Evolutionary conservation across 2,113 vertebrate genomes (phyloP).

Genomic region (Girardinichthys multiradiatus): DNA sequence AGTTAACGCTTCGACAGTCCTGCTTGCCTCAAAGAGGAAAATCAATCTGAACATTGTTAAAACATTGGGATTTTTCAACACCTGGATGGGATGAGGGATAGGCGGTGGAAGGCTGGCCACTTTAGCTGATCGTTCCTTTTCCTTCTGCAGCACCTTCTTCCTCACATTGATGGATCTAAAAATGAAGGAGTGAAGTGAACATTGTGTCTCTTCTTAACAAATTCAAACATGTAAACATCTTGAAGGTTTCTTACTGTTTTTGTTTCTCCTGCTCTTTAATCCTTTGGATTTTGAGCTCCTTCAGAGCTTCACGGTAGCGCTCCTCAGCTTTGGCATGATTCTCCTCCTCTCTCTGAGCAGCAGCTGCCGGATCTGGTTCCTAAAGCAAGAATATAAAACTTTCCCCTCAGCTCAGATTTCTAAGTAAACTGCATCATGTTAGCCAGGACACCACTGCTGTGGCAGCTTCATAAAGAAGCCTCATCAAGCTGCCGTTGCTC

Average conservation of each 20-base stretch:
- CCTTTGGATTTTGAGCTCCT: slow-evolving; percentile 84
- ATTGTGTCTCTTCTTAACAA: background rate
- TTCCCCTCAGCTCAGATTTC: background rate
- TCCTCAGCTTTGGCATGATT: slow-evolving; percentile 84
- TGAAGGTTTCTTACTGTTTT: slow-evolving; percentile 74
- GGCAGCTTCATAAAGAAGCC: background rate
- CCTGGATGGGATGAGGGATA: slow-evolving; percentile 83
- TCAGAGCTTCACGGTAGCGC: slow-evolving; percentile 87
- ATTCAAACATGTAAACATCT: background rate
- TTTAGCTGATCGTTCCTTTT: slow-evolving; percentile 88
- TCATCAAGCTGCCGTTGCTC: slow-evolving; percentile 63
- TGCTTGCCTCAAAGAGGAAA: background rate
- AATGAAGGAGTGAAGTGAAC: background rate
- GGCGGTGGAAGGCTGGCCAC: slow-evolving; percentile 87
- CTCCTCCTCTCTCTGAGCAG: slow-evolving; percentile 79
- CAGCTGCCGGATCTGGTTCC: slow-evolving; percentile 82
- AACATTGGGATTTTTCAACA: slow-evolving; percentile 38
- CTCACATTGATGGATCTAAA: slow-evolving; percentile 83
- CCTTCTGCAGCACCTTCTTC: slow-evolving; percentile 84
- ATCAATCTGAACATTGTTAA: background rate
- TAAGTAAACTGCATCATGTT: no score
- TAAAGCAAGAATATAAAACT: slow-evolving; percentile 28
- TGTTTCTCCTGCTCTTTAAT: slow-evolving; percentile 79
- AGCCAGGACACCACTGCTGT: background rate
- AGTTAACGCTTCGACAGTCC: background rate